Conservation (phyloP, 2,113 vertebrate genomes). For the Mellivora capensis region DNA sequence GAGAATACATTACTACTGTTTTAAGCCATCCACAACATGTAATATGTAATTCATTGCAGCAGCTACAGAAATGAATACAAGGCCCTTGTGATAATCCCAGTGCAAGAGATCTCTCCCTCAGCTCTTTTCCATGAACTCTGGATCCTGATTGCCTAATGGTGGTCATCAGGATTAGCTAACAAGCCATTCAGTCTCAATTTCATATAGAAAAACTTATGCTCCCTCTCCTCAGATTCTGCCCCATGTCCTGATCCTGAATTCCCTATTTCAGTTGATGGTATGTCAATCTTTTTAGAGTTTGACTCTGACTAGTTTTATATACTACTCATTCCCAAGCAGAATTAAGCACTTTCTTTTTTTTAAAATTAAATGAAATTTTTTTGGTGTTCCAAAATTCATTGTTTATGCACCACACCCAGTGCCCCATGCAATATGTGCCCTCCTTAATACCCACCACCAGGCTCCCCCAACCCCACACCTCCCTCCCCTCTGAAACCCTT, state of each 20-base stretch:
- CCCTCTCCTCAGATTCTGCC: not conserved
- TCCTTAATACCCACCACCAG: too few species aligned
- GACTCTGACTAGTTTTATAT: not conserved
- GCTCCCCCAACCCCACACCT: too few species aligned
- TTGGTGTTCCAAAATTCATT: too few species aligned
- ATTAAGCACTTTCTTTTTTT: not conserved
- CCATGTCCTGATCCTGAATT: not conserved
- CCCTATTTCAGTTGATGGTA: not conserved
- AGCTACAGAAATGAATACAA: not conserved
- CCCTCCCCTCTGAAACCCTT: too few species aligned
- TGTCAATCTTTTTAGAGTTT: not conserved
- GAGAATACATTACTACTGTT: not conserved
- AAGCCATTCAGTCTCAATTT: not conserved
- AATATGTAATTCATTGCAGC: not conserved
- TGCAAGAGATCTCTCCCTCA: not conserved
- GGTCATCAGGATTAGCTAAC: not conserved
- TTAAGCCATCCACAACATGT: not conserved
- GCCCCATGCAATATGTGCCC: too few species aligned
- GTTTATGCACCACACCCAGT: too few species aligned
- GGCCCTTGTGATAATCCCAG: not conserved
- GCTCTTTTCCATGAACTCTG: not conserved
- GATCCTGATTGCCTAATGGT: not conserved
- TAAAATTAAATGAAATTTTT: too few species aligned
- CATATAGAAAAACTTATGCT: not conserved
- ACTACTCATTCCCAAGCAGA: not conserved